Evolutionary conservation across 2,888 invertebrate species (phyloP).

Genomic region (Sericinus montela): DNA sequence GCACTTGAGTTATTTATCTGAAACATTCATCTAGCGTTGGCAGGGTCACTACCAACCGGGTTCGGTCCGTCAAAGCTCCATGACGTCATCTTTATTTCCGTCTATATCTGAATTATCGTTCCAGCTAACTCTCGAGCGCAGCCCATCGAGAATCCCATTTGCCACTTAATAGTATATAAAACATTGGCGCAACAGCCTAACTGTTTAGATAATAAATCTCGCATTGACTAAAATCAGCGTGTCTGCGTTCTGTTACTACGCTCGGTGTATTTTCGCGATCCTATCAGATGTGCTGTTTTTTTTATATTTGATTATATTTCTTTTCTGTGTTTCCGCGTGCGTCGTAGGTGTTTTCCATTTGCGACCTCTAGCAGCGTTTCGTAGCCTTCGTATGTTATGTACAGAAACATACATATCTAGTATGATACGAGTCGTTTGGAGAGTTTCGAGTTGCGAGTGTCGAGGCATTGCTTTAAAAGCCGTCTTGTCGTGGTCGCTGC

Average conservation of each 20-base stretch:
- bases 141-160: constrained; percentile 21
- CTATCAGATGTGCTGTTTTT: constrained; percentile 12
- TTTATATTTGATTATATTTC: constrained; percentile 7
- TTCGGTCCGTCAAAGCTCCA: background rate
- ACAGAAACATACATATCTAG: too few relatives aligned
- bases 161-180: constrained; percentile 29
- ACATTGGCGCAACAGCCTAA: constrained; percentile 21
- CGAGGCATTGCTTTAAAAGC: too few relatives aligned
- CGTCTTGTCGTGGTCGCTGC: too few relatives aligned
- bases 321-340: constrained; percentile 6
- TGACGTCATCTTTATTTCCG: constrained; percentile 6
- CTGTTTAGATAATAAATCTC: constrained; percentile 36
- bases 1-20: too few relatives aligned
- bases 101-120: constrained; percentile 8
- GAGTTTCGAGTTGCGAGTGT: too few relatives aligned
- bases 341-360: constrained; percentile 4
- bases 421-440: too few relatives aligned
- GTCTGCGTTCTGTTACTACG: constrained; percentile 19
- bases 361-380: background rate
- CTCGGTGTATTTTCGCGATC: constrained; percentile 20
- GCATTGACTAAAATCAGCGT: constrained; percentile 29
- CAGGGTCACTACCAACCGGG: too few relatives aligned
- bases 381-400: background rate
- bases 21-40: too few relatives aligned
- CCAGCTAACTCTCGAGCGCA: constrained; percentile 6